These are phyloP conservation scores for Ceratosolen solmsi DNA, from an alignment of 1,140 invertebrate species.

Conservation along the genomic window DNA sequence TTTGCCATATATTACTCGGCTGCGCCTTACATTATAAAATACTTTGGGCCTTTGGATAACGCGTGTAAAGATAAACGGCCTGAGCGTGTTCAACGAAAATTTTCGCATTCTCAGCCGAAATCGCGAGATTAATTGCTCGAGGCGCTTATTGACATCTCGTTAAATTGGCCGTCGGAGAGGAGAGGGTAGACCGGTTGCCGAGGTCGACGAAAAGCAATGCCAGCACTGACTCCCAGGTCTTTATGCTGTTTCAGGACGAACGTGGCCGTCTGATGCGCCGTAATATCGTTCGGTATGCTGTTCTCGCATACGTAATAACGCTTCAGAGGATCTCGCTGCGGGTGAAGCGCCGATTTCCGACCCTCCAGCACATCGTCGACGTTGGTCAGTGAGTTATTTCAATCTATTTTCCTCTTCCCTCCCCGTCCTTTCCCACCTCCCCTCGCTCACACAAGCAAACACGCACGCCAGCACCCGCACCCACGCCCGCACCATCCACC, in stretches of 20 bases:
- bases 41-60: neutral
- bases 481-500: too few species aligned
- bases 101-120: neutral
- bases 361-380: slow-evolving; percentile 91
- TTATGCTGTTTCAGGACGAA: slow-evolving; percentile 80
- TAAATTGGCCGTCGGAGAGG: too few species aligned
- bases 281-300: slow-evolving; percentile 92
- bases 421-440: too few species aligned
- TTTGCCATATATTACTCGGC: neutral
- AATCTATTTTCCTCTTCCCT: slow-evolving; percentile 25
- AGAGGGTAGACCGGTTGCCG: too few species aligned
- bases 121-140: neutral
- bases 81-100: too few species aligned
- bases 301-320: slow-evolving; percentile 90
- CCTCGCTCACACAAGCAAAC: too few species aligned
- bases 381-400: slow-evolving; percentile 80
- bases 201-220: neutral
- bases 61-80: too few species aligned
- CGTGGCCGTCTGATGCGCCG: slow-evolving; percentile 88
- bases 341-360: slow-evolving; percentile 91
- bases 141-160: too few species aligned
- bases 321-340: slow-evolving; percentile 89
- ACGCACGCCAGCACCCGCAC: too few species aligned
- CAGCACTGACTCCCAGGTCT: neutral
- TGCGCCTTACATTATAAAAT: neutral